phyloP scores from a whole-genome alignment of 2,888 invertebrate genomes.

The Drosophila atroscutellata region DNA sequence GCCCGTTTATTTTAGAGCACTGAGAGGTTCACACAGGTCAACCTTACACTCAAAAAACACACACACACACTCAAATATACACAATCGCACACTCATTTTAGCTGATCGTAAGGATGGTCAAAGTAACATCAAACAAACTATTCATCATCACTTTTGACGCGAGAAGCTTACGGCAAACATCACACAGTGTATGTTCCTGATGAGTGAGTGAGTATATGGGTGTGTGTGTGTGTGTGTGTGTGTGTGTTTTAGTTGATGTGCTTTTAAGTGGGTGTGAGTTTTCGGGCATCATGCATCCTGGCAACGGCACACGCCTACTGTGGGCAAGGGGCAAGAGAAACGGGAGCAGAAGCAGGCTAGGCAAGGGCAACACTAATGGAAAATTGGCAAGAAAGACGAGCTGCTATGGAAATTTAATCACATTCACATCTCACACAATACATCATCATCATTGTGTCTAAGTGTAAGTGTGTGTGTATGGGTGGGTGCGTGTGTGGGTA shows the following conservation, averaged over 20 bases:
- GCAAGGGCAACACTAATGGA: constrained; percentile 71
- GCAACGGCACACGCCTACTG: constrained; percentile 10
- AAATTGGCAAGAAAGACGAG: constrained; percentile 81
- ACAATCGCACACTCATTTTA: constrained; percentile 44
- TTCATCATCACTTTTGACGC: constrained; percentile 79
- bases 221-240: constrained; percentile 35
- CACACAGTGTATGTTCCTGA: constrained; percentile 22
- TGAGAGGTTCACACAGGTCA: constrained; percentile 25
- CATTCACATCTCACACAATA: constrained; percentile 80
- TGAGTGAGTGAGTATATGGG: constrained; percentile 34
- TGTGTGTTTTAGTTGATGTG: constrained; percentile 59
- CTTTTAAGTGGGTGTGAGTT: constrained; percentile 66
- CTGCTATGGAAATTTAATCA: constrained; percentile 81
- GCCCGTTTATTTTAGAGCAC: constrained; percentile 12
- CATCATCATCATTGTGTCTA: constrained; percentile 75
- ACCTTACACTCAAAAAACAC: neutral
- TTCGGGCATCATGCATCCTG: constrained; percentile 11
- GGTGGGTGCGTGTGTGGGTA: constrained; percentile 11
- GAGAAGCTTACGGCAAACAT: constrained; percentile 63
- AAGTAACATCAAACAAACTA: constrained; percentile 81
- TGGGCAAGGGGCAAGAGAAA: constrained; percentile 1
- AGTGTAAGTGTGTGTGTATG: constrained; percentile 3
- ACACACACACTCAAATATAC: constrained; percentile 6
- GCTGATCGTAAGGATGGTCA: constrained; percentile 78
- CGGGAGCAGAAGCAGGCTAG: constrained; percentile 32